Percentiles rank a stretch among this genome's conserved stretches.
Evolutionary conservation across 2,888 invertebrate genomes (phyloP).

Genomic region (Apamea monoglypha): DNA sequence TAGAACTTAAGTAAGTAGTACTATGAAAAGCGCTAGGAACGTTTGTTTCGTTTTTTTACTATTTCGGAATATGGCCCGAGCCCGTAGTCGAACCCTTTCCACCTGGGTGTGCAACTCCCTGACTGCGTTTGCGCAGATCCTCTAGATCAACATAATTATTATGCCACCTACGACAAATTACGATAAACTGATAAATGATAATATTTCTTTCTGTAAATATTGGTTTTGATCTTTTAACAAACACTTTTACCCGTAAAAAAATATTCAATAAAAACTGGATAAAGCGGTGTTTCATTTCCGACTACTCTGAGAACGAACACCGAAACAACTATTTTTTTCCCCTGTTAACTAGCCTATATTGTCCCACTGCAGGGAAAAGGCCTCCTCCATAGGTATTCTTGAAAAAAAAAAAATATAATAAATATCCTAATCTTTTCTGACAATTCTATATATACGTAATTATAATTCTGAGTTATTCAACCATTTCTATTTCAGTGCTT

Average conservation of each 20-base stretch:
- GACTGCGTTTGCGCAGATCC: too few relatives aligned
- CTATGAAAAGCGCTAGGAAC: neutral
- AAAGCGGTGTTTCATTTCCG: neutral
- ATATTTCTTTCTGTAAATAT: neutral
- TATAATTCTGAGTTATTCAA: neutral
- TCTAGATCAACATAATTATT: neutral
- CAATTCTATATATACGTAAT: neutral
- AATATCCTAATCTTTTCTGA: neutral
- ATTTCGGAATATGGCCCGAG: neutral
- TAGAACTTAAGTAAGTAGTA: neutral
- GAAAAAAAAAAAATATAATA: too few relatives aligned
- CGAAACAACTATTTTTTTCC: too few relatives aligned
- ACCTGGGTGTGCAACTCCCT: too few relatives aligned
- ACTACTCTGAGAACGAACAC: neutral
- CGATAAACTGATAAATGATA: neutral
- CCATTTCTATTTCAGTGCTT: neutral
- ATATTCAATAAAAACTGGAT: too few relatives aligned
- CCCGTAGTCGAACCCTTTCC: too few relatives aligned
- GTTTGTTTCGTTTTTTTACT: neutral
- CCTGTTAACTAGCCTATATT: too few relatives aligned
- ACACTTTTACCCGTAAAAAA: too few relatives aligned
- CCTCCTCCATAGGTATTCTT: too few relatives aligned
- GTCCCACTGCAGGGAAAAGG: too few relatives aligned
- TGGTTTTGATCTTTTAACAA: too few relatives aligned
- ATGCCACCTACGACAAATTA: neutral